Evolutionary conservation across 1,140 invertebrate genomes (phyloP), one percentile per base, ranked within the genome.

Genomic region (Arion vulgaris): DNA sequence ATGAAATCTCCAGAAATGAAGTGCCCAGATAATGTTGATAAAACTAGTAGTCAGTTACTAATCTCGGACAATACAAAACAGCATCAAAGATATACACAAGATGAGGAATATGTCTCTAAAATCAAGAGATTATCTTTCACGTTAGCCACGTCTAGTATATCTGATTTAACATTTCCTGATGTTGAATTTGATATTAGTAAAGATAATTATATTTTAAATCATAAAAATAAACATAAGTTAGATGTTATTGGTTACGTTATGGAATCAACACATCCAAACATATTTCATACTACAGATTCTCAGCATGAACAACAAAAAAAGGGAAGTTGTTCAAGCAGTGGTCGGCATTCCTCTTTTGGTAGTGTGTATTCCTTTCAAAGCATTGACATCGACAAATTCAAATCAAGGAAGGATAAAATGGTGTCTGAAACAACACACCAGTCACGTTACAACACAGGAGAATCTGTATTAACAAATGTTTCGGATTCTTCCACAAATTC

Each of bases 131-230:
- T 23, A 1, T 81, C 80, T 0, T 57, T 45, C 23, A 0, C 23
- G 23, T 36, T 81, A 23, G 80, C 80, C 32, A 81, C 80, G 0
- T 32, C 69, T n/a, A 81, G 80, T 36, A 51, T 73, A 15, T 73
- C 69, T 7, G 71, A 81, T 34, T 34, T 81, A n/a, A 81, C 41
- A 13, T 81, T 32, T 57, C 13, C 23, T 9, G 34, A 53, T 28
- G 34, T 9, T 72, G 79, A 51, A 39, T n/a, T 32, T 32, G 34
- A 71, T 34, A 17, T n/a, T 72, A 15, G 38, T 26, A 38, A 9
- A n/a, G n/a, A 5, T 39, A 13, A 7, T 39, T 19, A 19, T 57
- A 23, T 57, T 57, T 19, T 23, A 57, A 23, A 57, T 23, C 2
- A 57, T 1, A 57, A 19, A 23, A 57, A 5, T 23, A 57, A 57